Evolutionary conservation across 2,797 vertebrate species (phyloP), one percentile per base, ranked within the genome.

Genomic region (Urosaurus nigricauda): DNA sequence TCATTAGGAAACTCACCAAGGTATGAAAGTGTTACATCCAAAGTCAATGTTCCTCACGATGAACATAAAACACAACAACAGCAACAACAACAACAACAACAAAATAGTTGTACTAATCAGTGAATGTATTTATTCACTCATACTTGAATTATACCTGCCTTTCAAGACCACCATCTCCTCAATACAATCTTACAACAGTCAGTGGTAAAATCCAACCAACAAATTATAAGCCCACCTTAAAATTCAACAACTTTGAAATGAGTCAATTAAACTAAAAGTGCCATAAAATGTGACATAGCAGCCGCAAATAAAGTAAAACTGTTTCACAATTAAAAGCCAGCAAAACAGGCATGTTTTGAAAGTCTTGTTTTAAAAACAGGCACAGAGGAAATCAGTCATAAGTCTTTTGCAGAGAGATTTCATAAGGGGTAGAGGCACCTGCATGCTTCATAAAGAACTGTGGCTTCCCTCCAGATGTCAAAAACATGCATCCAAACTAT

Each of bases 1-100:
- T 83, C 53, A 82, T 73, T 88, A 83, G 70, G 51, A 83, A 75
- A 58, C 51, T 83, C 32, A 47, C 53, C 77, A 51, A 63, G 53
- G 53, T 63, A 65, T 16, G 70, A 74, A 88, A 7, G 40, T 65
- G 56, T 82, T 21, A 63, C 70, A 82, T 74, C 37, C 51, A 68
- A 88, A 83, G 56, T 40, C 63, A 79, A 73, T 87, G 65, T 37
- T 35, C 35, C 17, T 43, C 16, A 21, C 73, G 29, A 21, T 53
- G 47, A 87, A 71, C 56, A 40, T 86, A 65, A 78, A 86, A 32
- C 5, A 21, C 12, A 29, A 56, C 19, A 75, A 21, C 5, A 75
- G 29, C 6, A 77, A 21, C 5, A 75, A 47, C 6, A 77, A n/a
- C n/a, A n/a, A n/a, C n/a, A n/a, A n/a, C n/a, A n/a, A n/a, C n/a